phyloP scores from a whole-genome alignment of 2,113 vertebrate species.

The Spilogale gracilis region DNA sequence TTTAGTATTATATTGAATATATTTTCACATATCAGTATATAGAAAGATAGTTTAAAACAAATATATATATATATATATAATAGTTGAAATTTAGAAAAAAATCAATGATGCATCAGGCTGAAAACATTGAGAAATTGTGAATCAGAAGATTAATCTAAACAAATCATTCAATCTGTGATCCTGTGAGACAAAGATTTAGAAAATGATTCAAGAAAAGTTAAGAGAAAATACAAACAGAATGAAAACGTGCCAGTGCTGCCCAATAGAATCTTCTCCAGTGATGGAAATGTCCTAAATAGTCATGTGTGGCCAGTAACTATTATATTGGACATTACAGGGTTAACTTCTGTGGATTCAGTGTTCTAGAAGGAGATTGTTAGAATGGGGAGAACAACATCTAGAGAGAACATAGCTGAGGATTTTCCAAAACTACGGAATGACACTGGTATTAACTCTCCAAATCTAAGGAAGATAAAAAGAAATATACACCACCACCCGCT shows the following conservation, averaged over 20 bases:
- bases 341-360: neutral
- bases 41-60: neutral
- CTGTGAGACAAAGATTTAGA: neutral
- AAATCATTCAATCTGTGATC: neutral
- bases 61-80: neutral
- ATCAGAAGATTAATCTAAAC: neutral
- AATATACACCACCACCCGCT: neutral
- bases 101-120: neutral
- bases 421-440: neutral
- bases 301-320: neutral
- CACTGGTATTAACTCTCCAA: neutral
- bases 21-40: neutral
- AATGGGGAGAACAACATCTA: neutral
- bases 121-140: neutral
- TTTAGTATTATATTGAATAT: neutral
- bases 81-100: neutral
- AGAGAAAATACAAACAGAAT: neutral
- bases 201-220: neutral
- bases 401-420: neutral
- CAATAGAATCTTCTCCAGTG: neutral
- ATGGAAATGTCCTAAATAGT: neutral
- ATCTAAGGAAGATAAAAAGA: neutral
- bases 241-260: neutral
- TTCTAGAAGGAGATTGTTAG: neutral
- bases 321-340: neutral